A percentile compares a stretch with the other conserved stretches of the same genome.
These are phyloP conservation scores for Herminia tarsipennalis DNA, from an alignment of 2,888 invertebrate genomes.

Conservation along the genomic window DNA sequence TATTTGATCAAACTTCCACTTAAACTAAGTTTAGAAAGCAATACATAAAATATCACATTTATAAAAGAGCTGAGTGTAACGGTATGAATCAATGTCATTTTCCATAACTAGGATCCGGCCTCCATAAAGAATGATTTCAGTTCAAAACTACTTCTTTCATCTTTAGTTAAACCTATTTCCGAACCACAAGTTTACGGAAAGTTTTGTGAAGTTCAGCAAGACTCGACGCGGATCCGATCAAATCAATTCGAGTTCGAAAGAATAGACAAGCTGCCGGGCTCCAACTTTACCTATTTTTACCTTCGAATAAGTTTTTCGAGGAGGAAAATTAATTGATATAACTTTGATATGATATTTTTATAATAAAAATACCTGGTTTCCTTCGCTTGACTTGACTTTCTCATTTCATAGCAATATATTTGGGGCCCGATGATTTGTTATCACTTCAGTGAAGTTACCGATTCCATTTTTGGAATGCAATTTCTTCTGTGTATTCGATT, in stretches of 20 bases:
- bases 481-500: neutral
- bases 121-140: slow-evolving; percentile 68
- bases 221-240: slow-evolving; percentile 70
- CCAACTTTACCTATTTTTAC: slow-evolving; percentile 63
- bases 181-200: slow-evolving; percentile 68
- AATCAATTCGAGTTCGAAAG: slow-evolving; percentile 75
- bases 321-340: slow-evolving; percentile 55
- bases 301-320: slow-evolving; percentile 47
- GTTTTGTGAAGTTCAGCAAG: slow-evolving; percentile 64
- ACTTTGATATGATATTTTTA: slow-evolving; percentile 22
- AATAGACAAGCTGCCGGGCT: slow-evolving; percentile 66
- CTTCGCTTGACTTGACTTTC: neutral
- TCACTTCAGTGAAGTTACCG: neutral
- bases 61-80: slow-evolving; percentile 41
- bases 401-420: neutral
- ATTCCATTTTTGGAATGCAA: slow-evolving; percentile 1
- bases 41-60: slow-evolving; percentile 36
- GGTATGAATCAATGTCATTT: slow-evolving; percentile 72
- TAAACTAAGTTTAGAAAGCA: slow-evolving; percentile 21
- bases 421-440: neutral
- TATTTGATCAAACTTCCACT: slow-evolving; percentile 23
- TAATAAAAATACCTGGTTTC: slow-evolving; percentile 1
- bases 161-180: slow-evolving; percentile 74
- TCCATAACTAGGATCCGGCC: slow-evolving; percentile 57
- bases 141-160: slow-evolving; percentile 72